Evolutionary conservation across 2,797 vertebrate species (phyloP).

Genomic region (Xerus rutilus): DNA sequence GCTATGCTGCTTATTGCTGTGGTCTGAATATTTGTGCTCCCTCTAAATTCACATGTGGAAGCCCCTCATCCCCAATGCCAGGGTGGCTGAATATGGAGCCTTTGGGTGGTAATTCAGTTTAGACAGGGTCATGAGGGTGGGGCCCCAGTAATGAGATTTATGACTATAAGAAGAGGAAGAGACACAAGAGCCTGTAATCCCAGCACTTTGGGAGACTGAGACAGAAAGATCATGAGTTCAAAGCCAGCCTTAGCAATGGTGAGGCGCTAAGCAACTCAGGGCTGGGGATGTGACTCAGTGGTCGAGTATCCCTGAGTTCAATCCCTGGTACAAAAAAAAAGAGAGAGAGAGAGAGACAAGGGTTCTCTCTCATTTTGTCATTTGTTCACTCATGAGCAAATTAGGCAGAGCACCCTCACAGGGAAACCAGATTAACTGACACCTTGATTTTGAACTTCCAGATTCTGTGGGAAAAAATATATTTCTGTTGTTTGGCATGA

Average conservation of each 20-base stretch:
- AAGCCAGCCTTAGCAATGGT: too few species aligned
- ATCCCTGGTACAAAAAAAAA: too few species aligned
- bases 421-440: background rate
- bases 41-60: background rate
- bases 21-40: background rate
- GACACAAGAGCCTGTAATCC: background rate
- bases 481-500: background rate
- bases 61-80: background rate
- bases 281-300: too few species aligned
- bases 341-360: background rate
- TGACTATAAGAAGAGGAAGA: background rate
- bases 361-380: background rate
- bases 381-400: background rate
- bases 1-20: background rate
- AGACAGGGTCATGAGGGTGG: background rate
- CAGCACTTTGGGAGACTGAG: too few species aligned
- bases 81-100: background rate
- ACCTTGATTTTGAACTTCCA: background rate
- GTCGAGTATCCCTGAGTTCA: too few species aligned
- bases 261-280: too few species aligned
- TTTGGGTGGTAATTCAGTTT: background rate
- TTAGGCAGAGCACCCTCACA: background rate
- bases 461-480: background rate
- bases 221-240: too few species aligned
- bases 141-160: background rate